phyloP scores from a whole-genome alignment of 2,888 invertebrate species.

The Melinaea marsaeus region DNA sequence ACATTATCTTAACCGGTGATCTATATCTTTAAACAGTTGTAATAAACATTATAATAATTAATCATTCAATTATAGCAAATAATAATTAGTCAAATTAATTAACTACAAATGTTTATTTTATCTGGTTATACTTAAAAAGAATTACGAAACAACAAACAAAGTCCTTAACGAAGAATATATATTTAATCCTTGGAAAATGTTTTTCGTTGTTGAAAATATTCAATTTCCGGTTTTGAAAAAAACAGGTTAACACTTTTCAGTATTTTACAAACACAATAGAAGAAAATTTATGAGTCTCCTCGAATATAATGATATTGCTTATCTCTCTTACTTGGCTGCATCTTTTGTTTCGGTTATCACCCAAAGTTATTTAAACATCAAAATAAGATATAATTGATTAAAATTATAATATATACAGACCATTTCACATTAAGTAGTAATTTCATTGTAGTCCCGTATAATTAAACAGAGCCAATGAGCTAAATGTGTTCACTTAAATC shows the following conservation, averaged over 20 bases:
- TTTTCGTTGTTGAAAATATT: neutral
- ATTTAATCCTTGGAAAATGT: no score
- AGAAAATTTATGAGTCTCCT: neutral
- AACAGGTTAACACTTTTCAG: neutral
- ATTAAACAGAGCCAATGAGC: constrained; percentile 19
- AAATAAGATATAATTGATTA: no score
- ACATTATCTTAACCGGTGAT: neutral
- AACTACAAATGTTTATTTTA: no score
- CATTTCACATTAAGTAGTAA: neutral
- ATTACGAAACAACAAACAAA: no score
- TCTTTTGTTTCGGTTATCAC: neutral
- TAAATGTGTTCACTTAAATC: constrained; percentile 20
- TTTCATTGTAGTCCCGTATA: constrained; percentile 6
- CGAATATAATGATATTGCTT: constrained; percentile 2
- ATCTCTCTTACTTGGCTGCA: constrained; percentile 7
- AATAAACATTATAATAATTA: no score
- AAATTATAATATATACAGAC: no score
- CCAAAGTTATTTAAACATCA: neutral
- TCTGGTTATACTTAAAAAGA: no score
- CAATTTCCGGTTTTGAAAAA: neutral
- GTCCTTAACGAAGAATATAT: no score
- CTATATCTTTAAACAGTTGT: neutral
- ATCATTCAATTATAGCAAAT: no score
- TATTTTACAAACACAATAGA: constrained; percentile 6
- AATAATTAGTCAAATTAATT: no score